Conservation (phyloP, 2,888 invertebrate species). For the Folsomia candida region DNA sequence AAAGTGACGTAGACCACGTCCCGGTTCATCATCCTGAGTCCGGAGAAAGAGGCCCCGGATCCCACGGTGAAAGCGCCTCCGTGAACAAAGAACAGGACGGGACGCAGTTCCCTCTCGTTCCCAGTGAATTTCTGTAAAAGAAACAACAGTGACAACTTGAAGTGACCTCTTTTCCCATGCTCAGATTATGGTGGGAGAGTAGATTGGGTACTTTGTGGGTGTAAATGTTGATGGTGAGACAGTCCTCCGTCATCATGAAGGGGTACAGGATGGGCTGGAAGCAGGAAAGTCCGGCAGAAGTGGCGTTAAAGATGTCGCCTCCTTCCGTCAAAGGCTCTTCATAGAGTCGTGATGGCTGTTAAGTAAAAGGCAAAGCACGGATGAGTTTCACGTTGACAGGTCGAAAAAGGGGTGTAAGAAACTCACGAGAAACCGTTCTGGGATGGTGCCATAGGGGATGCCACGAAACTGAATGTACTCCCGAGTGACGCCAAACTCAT, state of each 20-base stretch:
- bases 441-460: conserved; percentile 29
- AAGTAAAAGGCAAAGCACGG: background rate
- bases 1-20: conserved; percentile 48
- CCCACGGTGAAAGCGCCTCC: conserved; percentile 38
- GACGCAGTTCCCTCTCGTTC: conserved; percentile 29
- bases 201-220: conserved; percentile 25
- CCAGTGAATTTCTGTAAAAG: conserved; percentile 20
- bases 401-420: background rate
- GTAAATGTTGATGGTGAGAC: conserved; percentile 28
- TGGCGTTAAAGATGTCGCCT: conserved; percentile 19
- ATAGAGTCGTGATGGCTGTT: conserved; percentile 29
- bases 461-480: conserved; percentile 30
- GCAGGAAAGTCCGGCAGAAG: conserved; percentile 15
- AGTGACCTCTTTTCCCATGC: no score
- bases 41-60: conserved; percentile 28
- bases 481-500: background rate
- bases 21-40: conserved; percentile 38
- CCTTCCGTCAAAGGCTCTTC: conserved; percentile 13
- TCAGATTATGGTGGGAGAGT: no score
- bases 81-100: conserved; percentile 49
- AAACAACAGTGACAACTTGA: no score
- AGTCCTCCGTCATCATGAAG: conserved; percentile 21
- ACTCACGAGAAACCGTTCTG: conserved; percentile 33
- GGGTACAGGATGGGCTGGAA: conserved; percentile 13
- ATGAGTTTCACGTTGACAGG: background rate